Evolutionary conservation across 1,140 invertebrate genomes (phyloP).

Genomic region (Leptinotarsa defecta): DNA sequence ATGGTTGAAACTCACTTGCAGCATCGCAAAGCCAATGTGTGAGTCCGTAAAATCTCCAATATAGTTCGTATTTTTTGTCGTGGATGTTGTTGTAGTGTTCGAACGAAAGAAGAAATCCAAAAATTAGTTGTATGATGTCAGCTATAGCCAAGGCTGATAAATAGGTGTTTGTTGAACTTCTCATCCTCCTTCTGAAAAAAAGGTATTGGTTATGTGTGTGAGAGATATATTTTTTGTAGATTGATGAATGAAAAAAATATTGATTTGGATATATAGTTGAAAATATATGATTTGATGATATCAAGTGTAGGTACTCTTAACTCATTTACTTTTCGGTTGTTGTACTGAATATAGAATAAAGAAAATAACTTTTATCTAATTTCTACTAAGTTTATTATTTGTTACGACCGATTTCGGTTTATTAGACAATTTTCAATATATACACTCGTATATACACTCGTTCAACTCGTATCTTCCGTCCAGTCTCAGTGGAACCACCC

Average conservation of each 20-base stretch:
- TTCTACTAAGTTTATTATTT: too few relatives aligned
- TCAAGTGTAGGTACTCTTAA: too few relatives aligned
- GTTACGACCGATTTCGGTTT: too few relatives aligned
- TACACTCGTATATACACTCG: too few relatives aligned
- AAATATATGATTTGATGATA: neutral
- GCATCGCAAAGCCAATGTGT: slow-evolving; percentile 67
- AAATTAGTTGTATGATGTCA: slow-evolving; percentile 72
- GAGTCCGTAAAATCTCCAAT: slow-evolving; percentile 64
- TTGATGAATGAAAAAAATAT: neutral
- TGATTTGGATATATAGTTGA: neutral
- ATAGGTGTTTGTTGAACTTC: slow-evolving; percentile 77
- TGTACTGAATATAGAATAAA: too few relatives aligned
- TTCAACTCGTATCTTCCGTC: too few relatives aligned
- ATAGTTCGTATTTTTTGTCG: slow-evolving; percentile 53
- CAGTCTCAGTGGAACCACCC: too few relatives aligned
- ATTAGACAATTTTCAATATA: too few relatives aligned
- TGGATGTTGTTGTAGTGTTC: slow-evolving; percentile 64
- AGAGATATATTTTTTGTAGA: neutral
- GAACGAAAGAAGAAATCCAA: slow-evolving; percentile 69
- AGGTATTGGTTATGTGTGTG: slow-evolving; percentile 8
- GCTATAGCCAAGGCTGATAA: slow-evolving; percentile 74
- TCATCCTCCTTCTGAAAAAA: slow-evolving; percentile 66
- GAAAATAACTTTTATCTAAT: too few relatives aligned
- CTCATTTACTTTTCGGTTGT: too few relatives aligned
- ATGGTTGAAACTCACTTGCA: slow-evolving; percentile 59